These are phyloP conservation scores for Athetis lepigone DNA, from an alignment of 2,888 invertebrate genomes.

Conservation along the genomic window DNA sequence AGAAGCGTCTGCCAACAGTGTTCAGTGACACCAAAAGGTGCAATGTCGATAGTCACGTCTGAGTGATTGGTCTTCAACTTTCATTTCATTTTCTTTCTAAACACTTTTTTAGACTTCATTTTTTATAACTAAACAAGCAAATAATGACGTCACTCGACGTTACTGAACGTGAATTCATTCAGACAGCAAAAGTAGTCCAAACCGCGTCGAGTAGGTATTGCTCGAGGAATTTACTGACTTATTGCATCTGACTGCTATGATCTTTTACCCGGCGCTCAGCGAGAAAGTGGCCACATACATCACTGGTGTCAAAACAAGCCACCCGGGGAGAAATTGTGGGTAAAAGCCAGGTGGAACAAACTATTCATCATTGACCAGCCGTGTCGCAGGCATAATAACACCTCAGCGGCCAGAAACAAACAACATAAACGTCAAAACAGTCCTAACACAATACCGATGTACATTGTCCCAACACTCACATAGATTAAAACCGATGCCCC, in stretches of 20 bases:
- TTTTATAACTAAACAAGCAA: constrained; percentile 47
- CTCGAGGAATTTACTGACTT: constrained; percentile 32
- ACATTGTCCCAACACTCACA: constrained; percentile 57
- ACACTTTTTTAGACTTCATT: constrained; percentile 18
- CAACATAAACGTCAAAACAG: constrained; percentile 47
- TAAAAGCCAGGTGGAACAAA: constrained; percentile 45
- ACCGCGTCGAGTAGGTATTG: constrained; percentile 19
- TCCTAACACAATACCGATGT: constrained; percentile 50
- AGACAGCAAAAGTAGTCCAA: constrained; percentile 37
- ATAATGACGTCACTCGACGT: constrained; percentile 42
- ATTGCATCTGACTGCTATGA: constrained; percentile 25
- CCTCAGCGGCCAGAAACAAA: constrained; percentile 54
- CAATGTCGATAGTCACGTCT: constrained; percentile 33
- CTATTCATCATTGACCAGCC: constrained; percentile 48
- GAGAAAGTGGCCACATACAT: constrained; percentile 44
- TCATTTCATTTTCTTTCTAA: constrained; percentile 39
- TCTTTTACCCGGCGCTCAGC: constrained; percentile 30
- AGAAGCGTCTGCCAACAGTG: constrained; percentile 3
- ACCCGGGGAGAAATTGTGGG: constrained; percentile 52
- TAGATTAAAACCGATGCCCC: constrained; percentile 61
- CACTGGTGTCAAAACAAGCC: constrained; percentile 50
- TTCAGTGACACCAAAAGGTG: constrained; percentile 22
- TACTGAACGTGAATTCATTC: constrained; percentile 38
- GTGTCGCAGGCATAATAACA: constrained; percentile 50
- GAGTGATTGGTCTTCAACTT: constrained; percentile 33